Base-by-base conservation (phyloP, 2,113 vertebrate genomes). In the Ictidomys tridecemlineatus region DNA sequence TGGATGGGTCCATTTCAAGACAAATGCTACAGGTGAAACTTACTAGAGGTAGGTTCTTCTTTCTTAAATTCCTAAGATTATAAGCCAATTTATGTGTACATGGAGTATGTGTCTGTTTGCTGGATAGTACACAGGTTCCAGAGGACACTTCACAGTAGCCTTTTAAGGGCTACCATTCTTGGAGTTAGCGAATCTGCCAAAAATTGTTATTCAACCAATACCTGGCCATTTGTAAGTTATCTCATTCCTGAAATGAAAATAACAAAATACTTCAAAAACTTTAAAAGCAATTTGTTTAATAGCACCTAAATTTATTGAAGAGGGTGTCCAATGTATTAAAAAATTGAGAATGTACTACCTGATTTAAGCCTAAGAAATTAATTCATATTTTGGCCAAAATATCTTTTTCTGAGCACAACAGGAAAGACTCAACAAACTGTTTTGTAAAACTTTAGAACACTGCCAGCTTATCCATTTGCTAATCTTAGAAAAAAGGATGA, bases 371-470 rank as follows among this genome's bases (percentile, higher is more conserved):
- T 53, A 90, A 86, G 4, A 89, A 65, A 90, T 93, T 93, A 88
- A 91, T 73, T 87, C 58, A 61, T 73, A 74, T 87, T 93, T 93
- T 93, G 5, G 42, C 16, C 28, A 86, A 95, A 85, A n/a, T 20
- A 51, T 80, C 17, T 80, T 92, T 92, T 88, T 74, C 34, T 85
- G 88, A 69, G 18, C 4, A 74, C 9, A 74, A 17, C 14, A 91
- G 5, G 30, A 85, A 88, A 24, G 26, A 93, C 42, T 84, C 39
- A 82, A 80, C 32, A 37, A 93, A 86, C 4, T 48, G 2, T 65
- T n/a, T 93, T 93, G 1, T 48, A 87, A 89, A 96, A 84, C 30
- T 78, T 84, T 34, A 84, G 39, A 78, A 69, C 20, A 72, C 67
- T 74, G 13, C 30, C 28, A 87, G 5, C 5, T 78, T 61, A 91